phyloP scores from a whole-genome alignment of 2,888 invertebrate species.

The Tubulanus polymorphus region DNA sequence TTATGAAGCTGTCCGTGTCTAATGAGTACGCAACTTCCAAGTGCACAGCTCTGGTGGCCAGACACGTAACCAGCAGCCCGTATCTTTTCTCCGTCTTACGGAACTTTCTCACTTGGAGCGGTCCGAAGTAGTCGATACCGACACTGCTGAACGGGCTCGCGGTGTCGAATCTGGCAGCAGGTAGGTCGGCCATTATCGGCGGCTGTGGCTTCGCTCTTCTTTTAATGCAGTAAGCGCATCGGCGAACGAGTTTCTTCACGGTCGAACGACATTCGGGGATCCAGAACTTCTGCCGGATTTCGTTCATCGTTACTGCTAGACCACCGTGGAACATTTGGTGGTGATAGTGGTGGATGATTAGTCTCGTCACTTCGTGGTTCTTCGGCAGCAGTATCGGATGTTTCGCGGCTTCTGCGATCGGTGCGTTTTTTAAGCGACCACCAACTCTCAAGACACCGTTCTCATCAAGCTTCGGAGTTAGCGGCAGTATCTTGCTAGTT shows the following conservation, averaged over 20 bases:
- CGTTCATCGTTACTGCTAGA: background rate
- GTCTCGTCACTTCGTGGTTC: background rate
- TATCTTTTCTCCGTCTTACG: slow-evolving; percentile 6
- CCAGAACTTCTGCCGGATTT: background rate
- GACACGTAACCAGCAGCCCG: slow-evolving; percentile 5
- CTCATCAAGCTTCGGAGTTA: background rate
- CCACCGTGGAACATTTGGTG: background rate
- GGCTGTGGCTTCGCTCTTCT: background rate
- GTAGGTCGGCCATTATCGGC: slow-evolving; percentile 7
- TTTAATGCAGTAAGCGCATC: background rate
- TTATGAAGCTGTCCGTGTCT: slow-evolving; percentile 4
- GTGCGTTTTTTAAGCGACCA: background rate
- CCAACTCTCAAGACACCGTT: background rate
- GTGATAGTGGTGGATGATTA: background rate
- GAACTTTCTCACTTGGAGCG: background rate
- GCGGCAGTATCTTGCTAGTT: background rate
- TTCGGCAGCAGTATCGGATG: background rate
- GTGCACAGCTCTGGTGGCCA: slow-evolving; percentile 6
- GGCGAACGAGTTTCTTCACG: slow-evolving; percentile 1
- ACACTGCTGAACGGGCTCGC: background rate
- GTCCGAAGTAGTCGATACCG: slow-evolving; percentile 10
- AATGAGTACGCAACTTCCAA: slow-evolving; percentile 2
- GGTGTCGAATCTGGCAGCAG: background rate
- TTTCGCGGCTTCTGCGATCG: background rate
- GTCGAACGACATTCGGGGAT: background rate